Evolutionary conservation across 2,113 vertebrate species (phyloP), one percentile per base, ranked within the genome.

Genomic region (Chaetura pelagica): DNA sequence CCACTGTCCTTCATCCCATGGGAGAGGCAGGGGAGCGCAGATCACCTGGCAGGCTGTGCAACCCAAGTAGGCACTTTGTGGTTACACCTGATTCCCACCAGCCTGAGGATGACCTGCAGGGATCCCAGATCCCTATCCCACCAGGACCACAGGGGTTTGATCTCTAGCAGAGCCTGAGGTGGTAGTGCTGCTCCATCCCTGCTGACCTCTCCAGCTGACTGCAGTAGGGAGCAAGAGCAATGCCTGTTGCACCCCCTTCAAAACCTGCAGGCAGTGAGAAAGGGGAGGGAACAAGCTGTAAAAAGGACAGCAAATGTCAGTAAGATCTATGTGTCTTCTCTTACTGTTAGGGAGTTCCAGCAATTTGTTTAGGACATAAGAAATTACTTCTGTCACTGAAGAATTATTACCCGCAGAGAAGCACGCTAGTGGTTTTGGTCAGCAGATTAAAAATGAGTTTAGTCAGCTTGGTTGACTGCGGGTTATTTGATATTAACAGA

Each of bases 1-100:
- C 23, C 1, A 0, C 52, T 49, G 32, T 20, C 40, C 30, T 22
- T 62, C 51, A 48, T 77, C 29, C 61, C 55, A 13, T 0, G 0
- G 23, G 29, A 83, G 34, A 30, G 26, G 20, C 49, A 76, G 85
- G 30, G 44, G 49, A 88, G 12, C 2, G 0, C 0, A 0, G 6
- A 7, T 44, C 35, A 32, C 69, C 51, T 64, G 26, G 6, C 1
- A 9, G 35, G 29, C 21, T 79, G 26, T 5, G 5, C 23, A 7
- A 51, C 22, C 59, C 14, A 1, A 4, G 13, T 34, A 52, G 19
- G 26, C 7, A 5, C 58, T n/a, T 35, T 24, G n/a, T 1, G 4
- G 20, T 40, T 4, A 2, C 59, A 20, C 34, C 51, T 80, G 22
- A 48, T 44, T 67, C 54, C n/a, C 3, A 0, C 54, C 79, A 85